Conservation (phyloP, 1,140 invertebrate species). For the Metopolophium dirhodum region DNA sequence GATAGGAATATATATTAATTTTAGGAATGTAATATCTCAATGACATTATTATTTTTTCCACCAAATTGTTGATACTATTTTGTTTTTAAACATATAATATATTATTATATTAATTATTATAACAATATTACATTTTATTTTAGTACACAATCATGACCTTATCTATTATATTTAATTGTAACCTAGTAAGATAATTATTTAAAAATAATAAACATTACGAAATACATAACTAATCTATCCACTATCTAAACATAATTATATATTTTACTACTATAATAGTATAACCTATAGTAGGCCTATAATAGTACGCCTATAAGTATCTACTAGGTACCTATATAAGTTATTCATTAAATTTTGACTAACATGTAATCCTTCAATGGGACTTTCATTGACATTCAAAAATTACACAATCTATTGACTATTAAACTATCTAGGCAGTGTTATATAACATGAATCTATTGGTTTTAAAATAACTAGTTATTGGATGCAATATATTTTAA, state of each 20-base stretch:
- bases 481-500: no score
- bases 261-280: not conserved
- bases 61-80: no score
- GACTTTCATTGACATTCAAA: not conserved
- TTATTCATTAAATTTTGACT: no score
- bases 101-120: not conserved
- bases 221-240: not conserved
- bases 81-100: not conserved
- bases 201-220: not conserved
- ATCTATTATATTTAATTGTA: not conserved
- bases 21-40: no score
- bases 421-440: not conserved
- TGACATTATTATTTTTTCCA: no score
- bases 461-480: not conserved
- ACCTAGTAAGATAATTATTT: not conserved
- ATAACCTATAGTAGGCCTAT: no score
- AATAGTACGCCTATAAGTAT: no score
- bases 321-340: not conserved
- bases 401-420: not conserved
- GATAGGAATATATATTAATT: no score
- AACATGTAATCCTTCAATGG: not conserved
- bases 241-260: not conserved
- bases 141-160: not conserved
- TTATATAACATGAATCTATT: not conserved
- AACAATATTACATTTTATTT: not conserved